phyloP scores from a whole-genome alignment of 2,113 vertebrate genomes.

The Serinus canaria region DNA sequence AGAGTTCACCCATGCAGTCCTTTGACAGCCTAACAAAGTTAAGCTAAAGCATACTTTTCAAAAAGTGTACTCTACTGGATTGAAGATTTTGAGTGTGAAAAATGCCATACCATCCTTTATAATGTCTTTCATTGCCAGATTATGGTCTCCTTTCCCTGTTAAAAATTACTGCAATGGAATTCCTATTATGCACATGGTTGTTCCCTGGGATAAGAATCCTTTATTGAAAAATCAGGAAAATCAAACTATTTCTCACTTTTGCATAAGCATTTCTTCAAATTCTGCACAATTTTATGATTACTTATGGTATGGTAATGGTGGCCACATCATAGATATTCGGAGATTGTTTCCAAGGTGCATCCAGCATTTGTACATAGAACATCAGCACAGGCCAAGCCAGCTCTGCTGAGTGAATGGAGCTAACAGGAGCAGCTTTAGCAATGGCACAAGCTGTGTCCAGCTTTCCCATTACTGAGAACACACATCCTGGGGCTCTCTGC shows the following conservation, averaged over 20 bases:
- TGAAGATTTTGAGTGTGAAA: neutral
- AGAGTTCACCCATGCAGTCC: neutral
- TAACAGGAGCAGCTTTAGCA: neutral
- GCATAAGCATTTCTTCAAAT: neutral
- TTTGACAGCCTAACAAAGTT: neutral
- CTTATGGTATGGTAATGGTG: neutral
- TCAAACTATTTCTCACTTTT: neutral
- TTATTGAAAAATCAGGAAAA: neutral
- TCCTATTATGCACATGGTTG: neutral
- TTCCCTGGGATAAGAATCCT: neutral
- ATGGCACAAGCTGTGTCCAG: neutral
- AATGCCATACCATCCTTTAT: neutral
- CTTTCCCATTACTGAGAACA: neutral
- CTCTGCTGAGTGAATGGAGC: neutral
- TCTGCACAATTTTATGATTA: neutral
- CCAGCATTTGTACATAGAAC: neutral
- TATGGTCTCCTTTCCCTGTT: neutral
- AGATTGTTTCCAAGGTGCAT: neutral
- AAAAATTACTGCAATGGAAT: neutral
- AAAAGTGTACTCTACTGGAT: neutral
- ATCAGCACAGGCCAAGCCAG: neutral
- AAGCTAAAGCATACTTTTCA: neutral
- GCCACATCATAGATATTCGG: neutral
- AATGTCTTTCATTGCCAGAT: neutral
- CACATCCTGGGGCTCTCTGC: rapidly evolving